Evolutionary conservation across 2,888 invertebrate species (phyloP).

Genomic region (Epinotia bilunana): DNA sequence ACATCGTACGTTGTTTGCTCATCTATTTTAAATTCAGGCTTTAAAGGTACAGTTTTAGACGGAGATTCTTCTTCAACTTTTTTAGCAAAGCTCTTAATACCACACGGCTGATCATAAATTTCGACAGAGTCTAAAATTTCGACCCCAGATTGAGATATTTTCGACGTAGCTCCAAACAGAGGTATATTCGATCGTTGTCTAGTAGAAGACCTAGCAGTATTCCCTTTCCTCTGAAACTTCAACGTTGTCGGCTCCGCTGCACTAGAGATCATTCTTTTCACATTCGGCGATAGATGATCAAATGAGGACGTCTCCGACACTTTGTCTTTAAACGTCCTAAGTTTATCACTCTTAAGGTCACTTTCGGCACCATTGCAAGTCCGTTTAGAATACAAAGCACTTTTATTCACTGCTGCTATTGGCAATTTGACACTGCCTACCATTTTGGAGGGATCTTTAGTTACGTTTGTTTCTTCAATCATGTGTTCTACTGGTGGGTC

Average conservation of each 20-base stretch:
- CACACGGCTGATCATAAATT: slow-evolving; percentile 75
- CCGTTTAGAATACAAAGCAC: slow-evolving; percentile 72
- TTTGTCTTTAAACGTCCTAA: slow-evolving; percentile 70
- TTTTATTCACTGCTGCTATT: slow-evolving; percentile 73
- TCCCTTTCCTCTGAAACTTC: slow-evolving; percentile 75
- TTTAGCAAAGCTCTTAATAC: slow-evolving; percentile 60
- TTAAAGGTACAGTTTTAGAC: slow-evolving; percentile 54
- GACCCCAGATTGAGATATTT: slow-evolving; percentile 80
- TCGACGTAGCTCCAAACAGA: slow-evolving; percentile 79
- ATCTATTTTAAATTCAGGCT: slow-evolving; percentile 72
- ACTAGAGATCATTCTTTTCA: slow-evolving; percentile 86
- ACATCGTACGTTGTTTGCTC: slow-evolving; percentile 75
- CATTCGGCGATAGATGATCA: slow-evolving; percentile 85
- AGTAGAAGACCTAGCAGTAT: slow-evolving; percentile 67
- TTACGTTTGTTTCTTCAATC: slow-evolving; percentile 57
- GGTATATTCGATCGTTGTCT: slow-evolving; percentile 78
- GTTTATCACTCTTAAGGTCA: slow-evolving; percentile 68
- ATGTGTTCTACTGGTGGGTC: slow-evolving; percentile 71
- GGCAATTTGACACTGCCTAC: slow-evolving; percentile 76
- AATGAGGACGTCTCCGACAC: slow-evolving; percentile 69
- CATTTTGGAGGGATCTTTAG: slow-evolving; percentile 69
- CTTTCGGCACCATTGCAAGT: slow-evolving; percentile 70
- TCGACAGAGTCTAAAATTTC: slow-evolving; percentile 78
- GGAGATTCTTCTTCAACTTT: slow-evolving; percentile 62
- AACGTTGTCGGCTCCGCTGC: slow-evolving; percentile 75